Base-by-base conservation (phyloP, 2,797 vertebrate species). In the Liasis olivaceus region DNA sequence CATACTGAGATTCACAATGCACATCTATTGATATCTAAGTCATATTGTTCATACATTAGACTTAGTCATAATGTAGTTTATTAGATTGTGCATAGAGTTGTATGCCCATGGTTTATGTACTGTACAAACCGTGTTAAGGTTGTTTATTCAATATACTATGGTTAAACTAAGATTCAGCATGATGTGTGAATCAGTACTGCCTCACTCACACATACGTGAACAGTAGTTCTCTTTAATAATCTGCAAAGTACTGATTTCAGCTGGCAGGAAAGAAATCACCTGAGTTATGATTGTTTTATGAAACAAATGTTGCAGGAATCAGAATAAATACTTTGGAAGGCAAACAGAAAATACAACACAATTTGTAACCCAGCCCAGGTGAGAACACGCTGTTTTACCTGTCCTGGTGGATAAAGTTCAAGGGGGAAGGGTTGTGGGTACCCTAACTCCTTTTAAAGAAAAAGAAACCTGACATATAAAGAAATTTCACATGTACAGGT, bases 181-280 rank as follows among this genome's bases (percentile, higher is more conserved):
- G 60, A 24, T 62, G 60, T 22, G 17, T 62, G 20, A 22, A 62
- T 62, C 60, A 69, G 66, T 69, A 14, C 14, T 31, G 14, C 17
- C 66, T 69, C 66, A 31, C 13, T 31, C 28, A 28, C 26, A 64
- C 63, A 64, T 9, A 64, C 63, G 24, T 24, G 5, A 42, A 54
- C 31, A 95, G 89, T 88, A 63, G 1, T 92, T 42, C 42, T 85
- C 59, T 89, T 94, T 91, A 95, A 91, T 8, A 86, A 89, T 20
- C 20, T 4, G 58, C 31, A 94, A 24, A 89, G 59, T 54, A 89
- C 62, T 62, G 85, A 91, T 90, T 93, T 88, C 17, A 47, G 31
- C 14, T 31, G 51, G 22, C 36, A 60, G n/a, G 24, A 88, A n/a
- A 87, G 69, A 63, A 81, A 81, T 87, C 28, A 56, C 3, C 11